A percentile compares a stretch with the other conserved stretches of the same genome.
Conservation (phyloP, 1,140 invertebrate genomes). For the Venturia canescens region DNA sequence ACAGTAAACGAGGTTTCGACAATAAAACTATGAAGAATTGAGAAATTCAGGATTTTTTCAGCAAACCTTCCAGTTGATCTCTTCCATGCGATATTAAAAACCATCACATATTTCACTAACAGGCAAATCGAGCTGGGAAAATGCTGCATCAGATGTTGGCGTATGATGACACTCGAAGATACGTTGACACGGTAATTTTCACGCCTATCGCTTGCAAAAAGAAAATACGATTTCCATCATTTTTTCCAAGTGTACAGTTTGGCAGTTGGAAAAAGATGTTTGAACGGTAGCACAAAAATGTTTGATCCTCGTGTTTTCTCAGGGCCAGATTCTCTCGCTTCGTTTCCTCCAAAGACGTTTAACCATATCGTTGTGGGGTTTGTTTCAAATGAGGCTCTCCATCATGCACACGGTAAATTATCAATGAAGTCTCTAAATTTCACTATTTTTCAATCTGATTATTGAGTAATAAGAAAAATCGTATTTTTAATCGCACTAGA, state of each 20-base stretch:
- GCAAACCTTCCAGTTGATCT: background rate
- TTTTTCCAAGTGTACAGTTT: too few relatives aligned
- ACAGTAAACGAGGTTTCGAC: constrained; percentile 11
- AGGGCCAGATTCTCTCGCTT: constrained; percentile 25
- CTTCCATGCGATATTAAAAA: too few relatives aligned
- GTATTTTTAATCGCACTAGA: background rate
- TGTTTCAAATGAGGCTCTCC: constrained; percentile 10
- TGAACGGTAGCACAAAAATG: too few relatives aligned
- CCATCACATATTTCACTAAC: too few relatives aligned
- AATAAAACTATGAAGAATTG: background rate
- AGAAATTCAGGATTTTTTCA: background rate
- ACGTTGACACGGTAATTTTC: constrained; percentile 3
- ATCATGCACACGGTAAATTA: background rate
- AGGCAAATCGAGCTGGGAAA: constrained; percentile 25
- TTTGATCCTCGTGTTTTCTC: background rate
- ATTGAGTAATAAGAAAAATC: background rate
- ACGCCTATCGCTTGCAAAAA: background rate
- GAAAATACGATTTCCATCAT: background rate
- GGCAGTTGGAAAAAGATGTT: too few relatives aligned
- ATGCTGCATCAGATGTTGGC: constrained; percentile 11
- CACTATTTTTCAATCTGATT: too few relatives aligned
- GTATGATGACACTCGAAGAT: background rate
- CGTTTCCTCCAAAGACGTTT: constrained; percentile 34
- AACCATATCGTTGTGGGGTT: constrained; percentile 9
- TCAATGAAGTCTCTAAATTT: too few relatives aligned